These are phyloP conservation scores for Rhinophrynus dorsalis DNA, from an alignment of 2,797 vertebrate genomes.

Conservation along the genomic window DNA sequence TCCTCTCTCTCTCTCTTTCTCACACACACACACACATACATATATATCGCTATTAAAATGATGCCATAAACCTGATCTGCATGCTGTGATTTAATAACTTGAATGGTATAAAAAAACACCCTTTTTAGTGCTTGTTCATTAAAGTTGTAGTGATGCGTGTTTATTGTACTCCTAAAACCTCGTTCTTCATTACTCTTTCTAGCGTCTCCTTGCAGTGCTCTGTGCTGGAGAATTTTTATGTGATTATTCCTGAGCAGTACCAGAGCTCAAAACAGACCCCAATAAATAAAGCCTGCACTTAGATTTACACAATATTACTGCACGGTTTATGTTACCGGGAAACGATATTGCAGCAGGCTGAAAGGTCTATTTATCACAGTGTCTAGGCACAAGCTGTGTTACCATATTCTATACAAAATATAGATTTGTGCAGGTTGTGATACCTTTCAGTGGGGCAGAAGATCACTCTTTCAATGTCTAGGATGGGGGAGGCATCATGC, in stretches of 20 bases:
- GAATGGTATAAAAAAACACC: background rate
- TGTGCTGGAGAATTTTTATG: background rate
- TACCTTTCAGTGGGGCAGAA: too few relatives aligned
- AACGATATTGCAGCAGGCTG: background rate
- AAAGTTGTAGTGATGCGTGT: background rate
- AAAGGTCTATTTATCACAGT: too few relatives aligned
- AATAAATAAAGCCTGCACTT: background rate
- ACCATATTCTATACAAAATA: too few relatives aligned
- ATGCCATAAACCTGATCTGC: too few relatives aligned
- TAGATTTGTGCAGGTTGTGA: too few relatives aligned
- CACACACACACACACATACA: too few relatives aligned
- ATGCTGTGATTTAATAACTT: background rate
- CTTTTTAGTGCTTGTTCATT: background rate
- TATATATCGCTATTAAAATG: background rate
- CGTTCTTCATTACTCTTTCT: background rate
- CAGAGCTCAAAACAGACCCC: background rate
- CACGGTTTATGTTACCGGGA: background rate
- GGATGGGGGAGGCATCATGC: too few relatives aligned
- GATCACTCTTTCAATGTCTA: too few relatives aligned
- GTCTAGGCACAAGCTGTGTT: too few relatives aligned
- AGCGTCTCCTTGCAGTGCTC: background rate
- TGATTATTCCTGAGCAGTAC: background rate
- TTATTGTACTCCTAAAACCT: background rate
- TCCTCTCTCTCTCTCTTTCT: too few relatives aligned
- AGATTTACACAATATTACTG: background rate